Evolutionary conservation across 2,888 invertebrate genomes (phyloP).

Genomic region (Phaedon cochleariae): DNA sequence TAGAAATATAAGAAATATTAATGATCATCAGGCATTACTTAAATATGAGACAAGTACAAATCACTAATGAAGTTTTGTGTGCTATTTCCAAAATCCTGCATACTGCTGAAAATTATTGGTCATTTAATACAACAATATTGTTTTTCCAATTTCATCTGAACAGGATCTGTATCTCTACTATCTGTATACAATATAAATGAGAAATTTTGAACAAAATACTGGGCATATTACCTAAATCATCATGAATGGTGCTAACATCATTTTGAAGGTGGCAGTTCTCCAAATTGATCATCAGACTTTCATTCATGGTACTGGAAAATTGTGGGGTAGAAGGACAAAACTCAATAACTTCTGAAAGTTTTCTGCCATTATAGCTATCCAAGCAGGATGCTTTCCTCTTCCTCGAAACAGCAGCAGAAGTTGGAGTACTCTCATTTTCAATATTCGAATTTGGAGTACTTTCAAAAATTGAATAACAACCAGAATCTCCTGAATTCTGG

Average conservation of each 20-base stretch:
- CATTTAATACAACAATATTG: too few relatives aligned
- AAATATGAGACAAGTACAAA: too few relatives aligned
- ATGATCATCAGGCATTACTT: too few relatives aligned
- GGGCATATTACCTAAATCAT: slow-evolving; percentile 6
- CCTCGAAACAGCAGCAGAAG: slow-evolving; percentile 36
- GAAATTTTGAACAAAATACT: slow-evolving; percentile 1
- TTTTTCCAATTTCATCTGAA: too few relatives aligned
- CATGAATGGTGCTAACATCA: slow-evolving; percentile 16
- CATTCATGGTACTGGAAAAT: slow-evolving; percentile 56
- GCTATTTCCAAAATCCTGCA: too few relatives aligned
- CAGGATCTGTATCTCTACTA: too few relatives aligned
- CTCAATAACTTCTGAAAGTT: slow-evolving; percentile 42
- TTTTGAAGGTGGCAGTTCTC: slow-evolving; percentile 46
- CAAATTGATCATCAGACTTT: slow-evolving; percentile 52
- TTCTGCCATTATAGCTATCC: slow-evolving; percentile 31
- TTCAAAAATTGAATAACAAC: slow-evolving; percentile 34
- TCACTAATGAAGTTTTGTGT: too few relatives aligned
- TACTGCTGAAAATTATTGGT: too few relatives aligned
- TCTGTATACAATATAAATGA: too few relatives aligned
- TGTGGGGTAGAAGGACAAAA: slow-evolving; percentile 42
- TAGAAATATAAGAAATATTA: too few relatives aligned
- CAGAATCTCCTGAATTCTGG: slow-evolving; percentile 30
- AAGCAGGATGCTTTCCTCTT: slow-evolving; percentile 49
- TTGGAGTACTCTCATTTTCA: slow-evolving; percentile 35
- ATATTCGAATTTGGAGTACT: slow-evolving; percentile 43